Base-by-base conservation (phyloP, 2,888 invertebrate genomes). In the Thymelicus lineola region DNA sequence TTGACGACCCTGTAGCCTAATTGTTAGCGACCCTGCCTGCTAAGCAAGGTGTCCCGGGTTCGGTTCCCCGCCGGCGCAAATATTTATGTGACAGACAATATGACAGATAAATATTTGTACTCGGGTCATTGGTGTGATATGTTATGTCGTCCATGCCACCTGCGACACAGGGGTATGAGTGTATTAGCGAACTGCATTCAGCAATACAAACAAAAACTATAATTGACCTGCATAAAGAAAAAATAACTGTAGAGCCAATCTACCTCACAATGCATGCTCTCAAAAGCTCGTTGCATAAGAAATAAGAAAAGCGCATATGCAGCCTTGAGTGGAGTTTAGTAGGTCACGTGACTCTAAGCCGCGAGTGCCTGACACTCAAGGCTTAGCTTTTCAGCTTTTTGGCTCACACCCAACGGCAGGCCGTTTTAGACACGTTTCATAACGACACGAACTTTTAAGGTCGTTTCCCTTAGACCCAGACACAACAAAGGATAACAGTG, bases 251-350 rank as follows among this genome's bases (percentile, higher is more conserved):
- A 57, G 36, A 57, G n/a, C 2, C 57, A 57, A 35, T 20, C 55
- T 28, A 35, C 57, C 35, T 6, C 1, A 15, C 67, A 55, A 61
- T 55, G 36, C 15, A 35, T 60, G 50, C 36, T 50, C 28, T 50
- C 61, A 55, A 57, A 57, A n/a, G 17, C 57, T 55, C 57, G 36
- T 36, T 35, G 36, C 57, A 57, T 36, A 36, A 15, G 48, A 48
- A 48, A 48, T 48, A 42, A 50, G n/a, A 66, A 66, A 66, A 60
- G 66, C 60, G 53, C 66, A 66, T 60, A 60, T 57, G 14, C 67
- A 61, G 42, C 60, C 61, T 67, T 17, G 61, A 67, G 67, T 53
- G 42, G 50, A 67, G 67, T 67, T 67, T 55, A 67, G 67, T 67
- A 55, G 67, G 67, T 60, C 67, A 61, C 60, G 67, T 68, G 55